Percentiles rank a stretch among this genome's conserved stretches.
Conservation (phyloP, 2,888 invertebrate species). For the Pandemis heparana region DNA sequence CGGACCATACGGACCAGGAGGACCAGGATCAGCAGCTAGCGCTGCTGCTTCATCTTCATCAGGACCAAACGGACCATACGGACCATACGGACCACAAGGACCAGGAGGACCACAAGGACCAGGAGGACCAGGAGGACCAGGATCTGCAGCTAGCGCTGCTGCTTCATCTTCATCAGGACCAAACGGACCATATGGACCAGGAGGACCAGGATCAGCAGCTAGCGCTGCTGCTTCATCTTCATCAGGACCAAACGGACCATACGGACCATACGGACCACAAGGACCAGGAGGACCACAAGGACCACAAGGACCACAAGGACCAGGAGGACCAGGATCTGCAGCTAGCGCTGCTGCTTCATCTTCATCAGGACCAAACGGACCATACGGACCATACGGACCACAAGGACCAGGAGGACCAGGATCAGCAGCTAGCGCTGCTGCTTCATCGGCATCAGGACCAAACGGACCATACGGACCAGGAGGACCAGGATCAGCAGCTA, state of each 20-base stretch:
- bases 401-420: too few species aligned
- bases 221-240: conserved; percentile 6
- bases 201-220: conserved; percentile 16
- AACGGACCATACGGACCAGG: neutral
- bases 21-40: neutral
- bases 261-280: conserved; percentile 7
- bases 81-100: neutral
- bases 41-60: neutral
- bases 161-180: conserved; percentile 32
- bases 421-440: too few species aligned
- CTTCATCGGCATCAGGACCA: too few species aligned
- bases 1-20: neutral
- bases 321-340: conserved; percentile 2
- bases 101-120: conserved; percentile 41
- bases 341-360: neutral
- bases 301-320: too few species aligned
- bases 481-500: conserved; percentile 1
- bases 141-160: conserved; percentile 15
- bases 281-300: neutral
- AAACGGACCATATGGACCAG: conserved; percentile 10
- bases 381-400: too few species aligned
- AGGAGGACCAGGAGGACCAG: conserved; percentile 13
- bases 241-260: conserved; percentile 11
- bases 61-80: conserved; percentile 7
- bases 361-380: neutral